phyloP scores from a whole-genome alignment of 2,113 vertebrate genomes.

The Cathartes aura region DNA sequence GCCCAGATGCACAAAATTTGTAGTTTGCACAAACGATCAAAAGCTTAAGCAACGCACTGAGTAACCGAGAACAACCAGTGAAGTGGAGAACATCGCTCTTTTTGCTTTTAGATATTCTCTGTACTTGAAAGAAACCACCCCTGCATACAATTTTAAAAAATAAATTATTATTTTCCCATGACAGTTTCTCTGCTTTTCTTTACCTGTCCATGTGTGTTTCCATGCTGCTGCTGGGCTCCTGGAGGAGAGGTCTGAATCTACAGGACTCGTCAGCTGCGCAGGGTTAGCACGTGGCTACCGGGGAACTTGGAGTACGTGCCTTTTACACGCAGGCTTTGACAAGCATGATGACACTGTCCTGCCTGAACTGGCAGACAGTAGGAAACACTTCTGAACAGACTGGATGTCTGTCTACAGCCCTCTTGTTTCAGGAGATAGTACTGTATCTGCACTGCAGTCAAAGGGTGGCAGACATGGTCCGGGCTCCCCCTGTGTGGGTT shows the following conservation, averaged over 20 bases:
- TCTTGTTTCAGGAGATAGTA: background rate
- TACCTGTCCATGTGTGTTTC: background rate
- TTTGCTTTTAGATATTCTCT: background rate
- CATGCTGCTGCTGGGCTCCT: background rate
- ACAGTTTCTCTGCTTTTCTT: background rate
- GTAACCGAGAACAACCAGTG: rapidly evolving
- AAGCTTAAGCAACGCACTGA: background rate
- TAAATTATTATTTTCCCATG: background rate
- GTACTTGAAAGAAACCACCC: background rate
- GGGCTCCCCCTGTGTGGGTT: rapidly evolving
- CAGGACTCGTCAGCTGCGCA: rapidly evolving
- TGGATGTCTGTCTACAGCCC: background rate
- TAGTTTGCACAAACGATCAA: background rate
- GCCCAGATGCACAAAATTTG: background rate
- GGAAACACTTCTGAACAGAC: background rate
- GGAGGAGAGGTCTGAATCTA: background rate
- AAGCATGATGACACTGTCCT: no score
- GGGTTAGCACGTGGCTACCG: background rate
- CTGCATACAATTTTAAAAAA: background rate
- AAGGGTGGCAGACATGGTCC: background rate
- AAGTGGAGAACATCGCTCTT: background rate
- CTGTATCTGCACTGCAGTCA: background rate
- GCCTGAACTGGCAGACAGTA: background rate
- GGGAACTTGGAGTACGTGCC: rapidly evolving
- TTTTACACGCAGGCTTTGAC: background rate